Base-by-base conservation (phyloP, 2,888 invertebrate species). In the Pachymerium ferrugineum region DNA sequence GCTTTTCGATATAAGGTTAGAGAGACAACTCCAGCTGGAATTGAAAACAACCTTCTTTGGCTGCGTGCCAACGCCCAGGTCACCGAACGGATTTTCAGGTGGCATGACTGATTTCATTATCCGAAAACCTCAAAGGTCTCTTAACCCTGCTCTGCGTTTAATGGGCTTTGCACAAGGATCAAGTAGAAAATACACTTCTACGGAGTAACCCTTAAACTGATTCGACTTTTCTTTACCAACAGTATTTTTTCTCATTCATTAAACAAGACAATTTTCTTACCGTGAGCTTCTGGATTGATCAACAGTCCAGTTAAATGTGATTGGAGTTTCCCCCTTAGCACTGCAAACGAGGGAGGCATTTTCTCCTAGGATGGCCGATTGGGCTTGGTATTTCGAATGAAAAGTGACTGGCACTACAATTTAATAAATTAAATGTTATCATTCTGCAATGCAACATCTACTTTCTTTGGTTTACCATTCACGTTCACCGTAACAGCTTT, bases 401-500 rank as follows among this genome's bases (percentile, higher is more conserved):
- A 73, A 73, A 5, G 67, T 31, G 19, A 73, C 73, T 8, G 73
- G 73, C n/a, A 73, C 73, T 73, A 10, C 16, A 69, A 69, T 47
- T 1, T 25, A 69, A 71, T n/a, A n/a, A 71, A 38, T 5, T 12
- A 70, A 31, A 35, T 28, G 12, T n/a, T n/a, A n/a, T n/a, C n/a
- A n/a, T n/a, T n/a, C n/a, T n/a, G n/a, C n/a, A n/a, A n/a, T n/a
- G n/a, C 38, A 38, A 8, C 5, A 12, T 38, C 2, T 12, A 2
- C 16, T 16, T 38, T 38, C 14, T 16, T 16, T 25, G 14, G 47
- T 81, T 79, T 78, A 83, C 84, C 81, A 75, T 82, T 82, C 4
- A 84, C 83, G 5, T 79, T 80, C 2, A 84, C 79, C 25, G 78
- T 78, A 19, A 83, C 79, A 12, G 82, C 80, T 78, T 82, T 82